Base-by-base conservation (phyloP, 1,140 invertebrate genomes). In the Drosophila ficusphila region DNA sequence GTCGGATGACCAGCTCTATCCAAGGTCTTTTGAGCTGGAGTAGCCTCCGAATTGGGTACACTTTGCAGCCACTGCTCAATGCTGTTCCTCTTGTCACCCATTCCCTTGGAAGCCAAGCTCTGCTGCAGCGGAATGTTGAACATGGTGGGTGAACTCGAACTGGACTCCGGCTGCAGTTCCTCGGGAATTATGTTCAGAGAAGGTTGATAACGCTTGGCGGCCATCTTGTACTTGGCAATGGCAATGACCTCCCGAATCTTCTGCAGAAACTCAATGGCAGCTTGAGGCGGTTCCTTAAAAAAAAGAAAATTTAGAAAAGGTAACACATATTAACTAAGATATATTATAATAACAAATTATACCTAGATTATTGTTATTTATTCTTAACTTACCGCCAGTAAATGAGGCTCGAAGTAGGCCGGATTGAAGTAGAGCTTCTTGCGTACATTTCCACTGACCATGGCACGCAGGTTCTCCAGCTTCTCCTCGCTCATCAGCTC, bases 231-330 rank as follows among this genome's bases (percentile, higher is more conserved):
- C 88, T 97, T 97, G 2, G 96, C 96, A 33, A 97, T 95, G 12
- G 95, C 93, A 65, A 98, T 97, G 5, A 97, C 96, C 93, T 97
- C 96, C 56, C 96, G 94, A 52, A 98, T 97, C 92, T 97, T 97
- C 0, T 94, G 93, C 12, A 97, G 92, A 90, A 98, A 97, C 92
- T 98, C 96, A 54, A 97, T 91, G 16, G 96, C 96, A 19, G 96
- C 96, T 62, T 96, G 95, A 11, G 97, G 96, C 25, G 96, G 97
- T 60, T 95, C 94, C 96, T 97, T 90, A 14, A 93, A 31, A 9
- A 23, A 12, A n/a, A 0, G 0, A 1, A 41, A 2, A 39, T n/a
- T n/a, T n/a, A n/a, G n/a, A 38, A 18, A 11, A 8, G 14, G 7
- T 9, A 11, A 19, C n/a, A 4, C n/a, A n/a, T n/a, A n/a, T n/a